Evolutionary conservation across 92 coral and sea anemone genomes (phyloP).

Genomic region (Paramuricea clavata): DNA sequence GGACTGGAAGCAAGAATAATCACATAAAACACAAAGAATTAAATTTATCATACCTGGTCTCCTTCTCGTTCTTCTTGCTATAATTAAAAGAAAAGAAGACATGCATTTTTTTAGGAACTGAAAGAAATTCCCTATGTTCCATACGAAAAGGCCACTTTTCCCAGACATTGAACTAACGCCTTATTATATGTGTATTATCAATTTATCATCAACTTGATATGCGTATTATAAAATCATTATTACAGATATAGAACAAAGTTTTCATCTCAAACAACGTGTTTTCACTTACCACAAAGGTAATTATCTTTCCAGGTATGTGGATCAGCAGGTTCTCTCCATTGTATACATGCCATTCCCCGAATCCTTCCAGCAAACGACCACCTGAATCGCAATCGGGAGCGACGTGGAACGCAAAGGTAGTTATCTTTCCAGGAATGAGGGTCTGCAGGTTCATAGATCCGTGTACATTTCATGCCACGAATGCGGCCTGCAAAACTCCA

Average conservation of each 20-base stretch:
- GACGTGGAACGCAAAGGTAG: constrained; percentile 68
- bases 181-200: too few species aligned
- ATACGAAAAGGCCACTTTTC: too few species aligned
- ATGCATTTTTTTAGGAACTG: too few species aligned
- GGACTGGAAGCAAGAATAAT: too few species aligned
- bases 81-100: too few species aligned
- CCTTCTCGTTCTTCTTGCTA: not conserved
- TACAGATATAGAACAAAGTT: not conserved
- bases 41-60: not conserved
- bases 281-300: constrained; percentile 57
- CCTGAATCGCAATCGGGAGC: constrained; percentile 50
- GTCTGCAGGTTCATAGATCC: constrained; percentile 70
- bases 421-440: constrained; percentile 48
- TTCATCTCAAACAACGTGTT: not conserved
- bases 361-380: constrained; percentile 72
- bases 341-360: constrained; percentile 65
- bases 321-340: constrained; percentile 68
- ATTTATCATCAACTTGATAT: too few species aligned
- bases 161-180: too few species aligned
- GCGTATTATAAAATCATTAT: too few species aligned
- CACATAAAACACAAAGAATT: too few species aligned
- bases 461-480: constrained; percentile 54
- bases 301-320: constrained; percentile 71
- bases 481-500: constrained; percentile 7
- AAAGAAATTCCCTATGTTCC: too few species aligned